Evolutionary conservation across 2,113 vertebrate species (phyloP).

Genomic region (Sylvia atricapilla): DNA sequence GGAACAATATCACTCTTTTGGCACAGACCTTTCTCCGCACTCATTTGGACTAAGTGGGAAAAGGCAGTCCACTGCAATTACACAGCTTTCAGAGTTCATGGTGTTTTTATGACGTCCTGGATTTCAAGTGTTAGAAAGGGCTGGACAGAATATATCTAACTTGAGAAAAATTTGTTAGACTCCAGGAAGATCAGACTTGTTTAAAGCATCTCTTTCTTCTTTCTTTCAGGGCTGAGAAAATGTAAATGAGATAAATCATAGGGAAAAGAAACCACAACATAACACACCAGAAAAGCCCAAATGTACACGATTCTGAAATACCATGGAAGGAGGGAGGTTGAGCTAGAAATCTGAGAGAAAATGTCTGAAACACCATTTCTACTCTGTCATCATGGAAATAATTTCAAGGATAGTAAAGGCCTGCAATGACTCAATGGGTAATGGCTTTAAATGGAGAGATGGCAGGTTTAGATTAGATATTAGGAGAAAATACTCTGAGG

Average conservation of each 20-base stretch:
- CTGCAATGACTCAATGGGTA: neutral
- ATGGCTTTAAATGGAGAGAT: neutral
- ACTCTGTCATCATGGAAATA: neutral
- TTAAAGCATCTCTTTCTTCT: neutral
- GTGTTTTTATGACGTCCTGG: neutral
- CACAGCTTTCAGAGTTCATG: neutral
- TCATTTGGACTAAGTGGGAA: neutral
- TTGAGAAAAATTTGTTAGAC: neutral
- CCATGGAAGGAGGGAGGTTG: neutral
- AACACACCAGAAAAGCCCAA: neutral
- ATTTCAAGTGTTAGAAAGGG: neutral
- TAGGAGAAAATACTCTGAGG: neutral
- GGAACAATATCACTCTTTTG: neutral
- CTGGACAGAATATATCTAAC: neutral
- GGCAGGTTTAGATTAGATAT: neutral
- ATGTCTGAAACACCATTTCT: fast-evolving
- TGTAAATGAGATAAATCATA: neutral
- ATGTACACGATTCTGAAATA: neutral
- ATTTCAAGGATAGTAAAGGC: neutral
- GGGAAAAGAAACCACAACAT: neutral
- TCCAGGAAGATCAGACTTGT: neutral
- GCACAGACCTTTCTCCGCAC: neutral
- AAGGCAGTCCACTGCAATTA: neutral
- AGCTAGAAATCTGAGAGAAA: neutral
- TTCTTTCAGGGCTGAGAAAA: neutral